Evolutionary conservation across 1,140 invertebrate genomes (phyloP).

Genomic region (Kradibia gibbosae): DNA sequence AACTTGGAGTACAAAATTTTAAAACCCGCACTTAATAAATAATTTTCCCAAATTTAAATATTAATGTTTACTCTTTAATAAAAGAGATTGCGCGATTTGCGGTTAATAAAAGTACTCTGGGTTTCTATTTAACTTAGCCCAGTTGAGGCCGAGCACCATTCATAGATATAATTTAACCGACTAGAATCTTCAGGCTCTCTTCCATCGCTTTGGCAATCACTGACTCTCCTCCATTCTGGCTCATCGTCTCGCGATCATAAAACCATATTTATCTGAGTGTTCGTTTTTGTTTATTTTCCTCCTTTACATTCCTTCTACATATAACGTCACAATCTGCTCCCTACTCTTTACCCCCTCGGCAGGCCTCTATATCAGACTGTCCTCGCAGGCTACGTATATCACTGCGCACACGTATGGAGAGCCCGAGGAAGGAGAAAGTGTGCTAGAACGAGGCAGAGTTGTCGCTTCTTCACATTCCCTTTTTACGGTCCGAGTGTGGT

Average conservation of each 20-base stretch:
- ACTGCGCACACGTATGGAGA: not conserved
- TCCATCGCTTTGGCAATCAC: slow-evolving; percentile 30
- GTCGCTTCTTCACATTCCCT: slow-evolving; percentile 50
- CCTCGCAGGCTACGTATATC: not conserved
- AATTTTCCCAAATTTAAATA: not conserved
- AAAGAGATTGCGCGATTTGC: not conserved
- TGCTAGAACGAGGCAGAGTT: slow-evolving; percentile 35
- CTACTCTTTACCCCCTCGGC: not conserved
- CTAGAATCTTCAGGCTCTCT: slow-evolving; percentile 49
- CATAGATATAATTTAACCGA: not conserved
- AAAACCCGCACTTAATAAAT: not conserved
- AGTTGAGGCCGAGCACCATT: not conserved
- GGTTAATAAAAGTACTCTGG: not conserved
- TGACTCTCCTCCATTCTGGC: slow-evolving; percentile 9
- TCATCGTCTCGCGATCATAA: slow-evolving; percentile 56
- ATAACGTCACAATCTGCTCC: slow-evolving; percentile 28
- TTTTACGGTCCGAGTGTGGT: slow-evolving; percentile 60
- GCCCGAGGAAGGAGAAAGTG: slow-evolving; percentile 28
- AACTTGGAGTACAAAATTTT: not conserved
- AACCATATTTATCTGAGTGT: slow-evolving; percentile 59
- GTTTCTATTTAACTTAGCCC: slow-evolving; percentile 37
- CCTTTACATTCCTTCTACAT: slow-evolving; percentile 54
- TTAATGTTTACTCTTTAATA: not conserved
- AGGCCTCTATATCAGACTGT: slow-evolving; percentile 23
- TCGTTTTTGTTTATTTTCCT: slow-evolving; percentile 62